Conservation (phyloP, 2,113 vertebrate species). For the Atlantisia rogersi region DNA sequence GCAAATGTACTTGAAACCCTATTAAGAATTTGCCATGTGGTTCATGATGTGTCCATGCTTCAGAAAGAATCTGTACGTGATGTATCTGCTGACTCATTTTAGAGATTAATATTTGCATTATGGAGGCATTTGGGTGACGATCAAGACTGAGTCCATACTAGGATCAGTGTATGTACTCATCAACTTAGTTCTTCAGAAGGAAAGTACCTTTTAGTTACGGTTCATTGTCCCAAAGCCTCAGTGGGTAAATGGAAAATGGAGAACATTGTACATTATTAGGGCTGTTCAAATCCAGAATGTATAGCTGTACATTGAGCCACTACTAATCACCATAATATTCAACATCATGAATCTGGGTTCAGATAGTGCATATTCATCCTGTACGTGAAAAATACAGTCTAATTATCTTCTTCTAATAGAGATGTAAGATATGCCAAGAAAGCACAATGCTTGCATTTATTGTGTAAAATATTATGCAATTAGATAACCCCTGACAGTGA, state of each 20-base stretch:
- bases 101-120: not conserved
- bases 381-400: not conserved
- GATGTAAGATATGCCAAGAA: not conserved
- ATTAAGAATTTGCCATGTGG: not conserved
- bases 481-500: not conserved
- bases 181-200: not conserved
- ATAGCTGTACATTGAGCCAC: not conserved
- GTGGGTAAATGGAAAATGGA: not conserved
- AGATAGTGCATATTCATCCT: not conserved
- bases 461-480: not conserved
- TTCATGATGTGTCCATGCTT: not conserved
- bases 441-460: constrained; percentile 1
- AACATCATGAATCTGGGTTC: not conserved
- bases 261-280: not conserved
- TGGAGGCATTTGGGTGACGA: not conserved
- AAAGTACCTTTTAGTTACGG: not conserved
- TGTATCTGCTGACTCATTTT: not conserved
- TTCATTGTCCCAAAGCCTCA: not conserved
- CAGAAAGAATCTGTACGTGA: not conserved
- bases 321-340: not conserved
- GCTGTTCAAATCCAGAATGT: not conserved
- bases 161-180: not conserved
- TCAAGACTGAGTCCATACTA: not conserved
- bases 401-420: constrained; percentile 24
- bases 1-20: not conserved